A percentile compares a stretch with the other conserved stretches of the same genome.
Evolutionary conservation across 2,888 invertebrate genomes (phyloP).

Genomic region (Cataglyphis altisquamis): DNA sequence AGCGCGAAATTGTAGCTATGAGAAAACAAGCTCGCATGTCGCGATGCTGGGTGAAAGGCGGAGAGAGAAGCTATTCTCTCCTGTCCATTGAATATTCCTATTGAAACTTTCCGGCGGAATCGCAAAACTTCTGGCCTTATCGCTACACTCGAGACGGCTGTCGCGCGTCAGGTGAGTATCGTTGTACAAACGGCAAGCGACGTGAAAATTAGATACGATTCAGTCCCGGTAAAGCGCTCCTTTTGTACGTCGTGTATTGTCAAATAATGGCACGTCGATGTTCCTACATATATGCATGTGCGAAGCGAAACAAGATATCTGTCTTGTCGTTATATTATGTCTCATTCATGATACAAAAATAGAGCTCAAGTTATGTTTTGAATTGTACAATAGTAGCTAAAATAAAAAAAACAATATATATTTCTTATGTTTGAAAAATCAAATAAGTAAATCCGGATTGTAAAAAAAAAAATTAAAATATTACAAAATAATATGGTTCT

Average conservation of each 20-base stretch:
- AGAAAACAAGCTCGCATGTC: slow-evolving; percentile 19
- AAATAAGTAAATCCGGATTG: too few relatives aligned
- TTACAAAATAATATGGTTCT: too few relatives aligned
- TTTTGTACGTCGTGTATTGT: slow-evolving; percentile 21
- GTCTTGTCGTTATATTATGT: neutral
- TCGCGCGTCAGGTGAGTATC: slow-evolving; percentile 38
- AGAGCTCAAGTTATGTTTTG: neutral
- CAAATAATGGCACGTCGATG: slow-evolving; percentile 43
- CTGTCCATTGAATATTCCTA: slow-evolving; percentile 54
- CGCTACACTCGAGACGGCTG: slow-evolving; percentile 41
- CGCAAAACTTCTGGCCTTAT: slow-evolving; percentile 46
- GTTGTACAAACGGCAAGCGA: slow-evolving; percentile 38
- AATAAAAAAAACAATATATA: too few relatives aligned
- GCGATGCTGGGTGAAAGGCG: slow-evolving; percentile 20
- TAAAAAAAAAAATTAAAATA: too few relatives aligned
- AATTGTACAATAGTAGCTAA: too few relatives aligned
- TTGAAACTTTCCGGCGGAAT: slow-evolving; percentile 53
- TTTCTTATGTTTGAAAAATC: too few relatives aligned
- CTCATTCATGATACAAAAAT: neutral
- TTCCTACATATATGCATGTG: neutral
- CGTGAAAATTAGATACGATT: slow-evolving; percentile 60
- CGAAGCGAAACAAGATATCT: slow-evolving; percentile 15
- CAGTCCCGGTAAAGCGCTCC: slow-evolving; percentile 33
- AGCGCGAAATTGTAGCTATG: slow-evolving; percentile 34
- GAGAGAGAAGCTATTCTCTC: slow-evolving; percentile 30